Evolutionary conservation across 1,140 invertebrate species (phyloP).

Genomic region (Drosophila watanabei): DNA sequence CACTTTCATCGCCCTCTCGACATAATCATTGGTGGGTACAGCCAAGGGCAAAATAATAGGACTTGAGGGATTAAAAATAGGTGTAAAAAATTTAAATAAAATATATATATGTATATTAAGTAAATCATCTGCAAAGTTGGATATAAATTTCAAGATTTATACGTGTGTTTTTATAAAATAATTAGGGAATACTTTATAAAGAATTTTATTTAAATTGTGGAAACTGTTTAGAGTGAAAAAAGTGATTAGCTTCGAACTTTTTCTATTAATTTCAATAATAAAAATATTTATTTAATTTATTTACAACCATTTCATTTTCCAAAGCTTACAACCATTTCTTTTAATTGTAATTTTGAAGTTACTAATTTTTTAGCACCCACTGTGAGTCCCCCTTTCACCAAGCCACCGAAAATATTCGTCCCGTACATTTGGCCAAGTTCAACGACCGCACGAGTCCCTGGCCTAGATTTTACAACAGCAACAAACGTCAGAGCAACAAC

Average conservation of each 20-base stretch:
- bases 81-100: background rate
- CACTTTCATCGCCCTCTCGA: conserved; percentile 18
- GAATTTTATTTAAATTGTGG: background rate
- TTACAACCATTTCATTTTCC: too few species aligned
- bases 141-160: background rate
- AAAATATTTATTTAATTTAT: background rate
- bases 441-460: conserved; percentile 82
- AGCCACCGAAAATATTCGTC: conserved; percentile 19
- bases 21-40: background rate
- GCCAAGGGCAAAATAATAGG: background rate
- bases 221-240: background rate
- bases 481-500: conserved; percentile 30
- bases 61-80: background rate
- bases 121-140: too few species aligned
- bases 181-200: background rate
- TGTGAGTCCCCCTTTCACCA: conserved; percentile 18
- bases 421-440: conserved; percentile 74
- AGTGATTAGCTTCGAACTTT: accelerated
- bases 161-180: background rate
- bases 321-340: too few species aligned
- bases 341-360: background rate
- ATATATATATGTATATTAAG: too few species aligned
- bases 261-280: background rate
- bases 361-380: background rate
- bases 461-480: conserved; percentile 76